Base-by-base conservation (phyloP, 2,113 vertebrate genomes). In the Entomyzon cyanotis region DNA sequence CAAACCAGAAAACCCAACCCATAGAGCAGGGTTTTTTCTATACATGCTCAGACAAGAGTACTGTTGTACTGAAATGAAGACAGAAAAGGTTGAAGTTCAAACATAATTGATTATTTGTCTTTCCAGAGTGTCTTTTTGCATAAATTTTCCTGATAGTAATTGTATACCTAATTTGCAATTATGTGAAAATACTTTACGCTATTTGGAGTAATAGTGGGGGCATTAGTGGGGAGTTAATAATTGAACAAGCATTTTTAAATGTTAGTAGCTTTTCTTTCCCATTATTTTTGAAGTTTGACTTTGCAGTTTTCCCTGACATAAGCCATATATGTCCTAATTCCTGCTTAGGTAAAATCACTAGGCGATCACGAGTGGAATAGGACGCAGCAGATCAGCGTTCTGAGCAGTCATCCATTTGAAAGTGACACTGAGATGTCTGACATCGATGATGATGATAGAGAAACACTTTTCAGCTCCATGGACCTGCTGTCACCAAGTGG, bases 361-460 rank as follows among this genome's bases (percentile, higher is more conserved):
- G 99, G 99, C 3, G 99, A 99, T 95, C 99, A 99, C 0, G 99
- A 99, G 78, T 99, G 99, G 99, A 98, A 97, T 2, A 98, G 99
- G 93, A 98, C 98, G 1, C 99, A 99, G 95, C 99, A 99, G 97
- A 98, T 99, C 0, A 98, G 99, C 0, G 98, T 99, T 47, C 96
- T 99, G 91, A 98, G 99, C 52, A 98, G 98, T 56, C 99, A 99
- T 91, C 98, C 98, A 7, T 99, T 99, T 52, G 99, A 99, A 96
- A 99, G 99, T 17, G 99, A 99, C 96, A 99, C 99, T 2, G 99
- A 99, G 97, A 99, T 99, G 98, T 99, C 99, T 2, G 99, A 99
- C 97, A 99, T 99, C 5, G 99, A 99, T 55, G 99, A 99, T 3
- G 99, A 99, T 17, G 99, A 99, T 52, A 97, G 99, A 95, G 99